Evolutionary conservation across 2,113 vertebrate genomes (phyloP).

Genomic region (Scolopax mira): DNA sequence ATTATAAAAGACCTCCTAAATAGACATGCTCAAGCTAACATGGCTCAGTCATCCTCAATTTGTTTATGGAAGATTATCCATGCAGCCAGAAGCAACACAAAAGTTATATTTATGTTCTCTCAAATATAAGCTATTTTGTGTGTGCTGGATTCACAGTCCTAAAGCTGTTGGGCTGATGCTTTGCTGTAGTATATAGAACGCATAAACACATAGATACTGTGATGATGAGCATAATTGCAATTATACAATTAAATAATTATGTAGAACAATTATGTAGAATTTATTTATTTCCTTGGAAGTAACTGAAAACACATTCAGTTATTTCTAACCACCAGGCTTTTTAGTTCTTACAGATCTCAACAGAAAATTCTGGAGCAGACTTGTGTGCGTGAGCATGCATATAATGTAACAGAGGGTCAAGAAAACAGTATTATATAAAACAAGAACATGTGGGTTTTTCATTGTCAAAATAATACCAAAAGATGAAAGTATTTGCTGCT

Average conservation of each 20-base stretch:
- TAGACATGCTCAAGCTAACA: neutral
- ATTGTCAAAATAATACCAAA: neutral
- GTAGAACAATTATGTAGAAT: neutral
- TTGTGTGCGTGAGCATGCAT: neutral
- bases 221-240: neutral
- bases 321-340: neutral
- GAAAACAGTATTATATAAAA: neutral
- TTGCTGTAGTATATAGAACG: neutral
- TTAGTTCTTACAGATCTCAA: neutral
- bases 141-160: neutral
- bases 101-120: neutral
- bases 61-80: slow-evolving; percentile 34
- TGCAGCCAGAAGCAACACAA: slow-evolving; percentile 12
- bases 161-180: neutral
- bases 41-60: slow-evolving; percentile 1
- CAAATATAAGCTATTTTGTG: neutral
- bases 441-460: neutral
- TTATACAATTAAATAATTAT: neutral
- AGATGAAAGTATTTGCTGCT: neutral
- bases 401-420: neutral
- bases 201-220: neutral
- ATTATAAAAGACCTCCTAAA: slow-evolving; percentile 5
- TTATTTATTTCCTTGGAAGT: neutral
- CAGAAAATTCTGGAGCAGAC: neutral
- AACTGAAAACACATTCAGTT: neutral